Evolutionary conservation across 2,113 vertebrate species (phyloP).

Genomic region (Meles meles): DNA sequence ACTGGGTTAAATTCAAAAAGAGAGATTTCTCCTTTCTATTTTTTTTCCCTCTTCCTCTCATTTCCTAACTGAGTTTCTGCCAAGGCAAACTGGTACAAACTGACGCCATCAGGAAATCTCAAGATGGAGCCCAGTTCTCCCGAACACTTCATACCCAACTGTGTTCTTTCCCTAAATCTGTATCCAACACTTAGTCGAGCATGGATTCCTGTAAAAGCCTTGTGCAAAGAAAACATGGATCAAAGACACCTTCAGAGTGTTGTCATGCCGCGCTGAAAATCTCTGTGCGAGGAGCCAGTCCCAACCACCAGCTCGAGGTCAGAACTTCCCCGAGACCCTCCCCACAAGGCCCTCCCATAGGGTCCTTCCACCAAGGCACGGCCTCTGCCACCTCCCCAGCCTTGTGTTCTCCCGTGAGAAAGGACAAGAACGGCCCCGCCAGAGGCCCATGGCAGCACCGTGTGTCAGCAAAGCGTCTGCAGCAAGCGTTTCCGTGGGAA

Average conservation of each 20-base stretch:
- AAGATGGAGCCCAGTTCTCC: constrained; percentile 70
- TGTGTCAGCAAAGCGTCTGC: constrained; percentile 75
- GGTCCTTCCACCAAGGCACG: neutral
- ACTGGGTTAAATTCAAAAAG: neutral
- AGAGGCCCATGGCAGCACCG: constrained; percentile 76
- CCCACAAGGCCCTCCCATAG: fast-evolving
- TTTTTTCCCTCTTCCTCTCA: constrained; percentile 26
- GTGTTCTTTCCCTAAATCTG: constrained; percentile 64
- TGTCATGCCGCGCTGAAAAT: constrained; percentile 3
- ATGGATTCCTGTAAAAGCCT: constrained; percentile 52
- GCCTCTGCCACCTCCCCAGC: neutral
- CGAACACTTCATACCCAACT: constrained; percentile 47
- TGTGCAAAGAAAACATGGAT: constrained; percentile 58
- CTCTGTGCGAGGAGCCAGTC: neutral
- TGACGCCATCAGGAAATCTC: constrained; percentile 49
- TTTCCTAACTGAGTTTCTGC: constrained; percentile 74
- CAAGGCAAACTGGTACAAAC: constrained; percentile 68
- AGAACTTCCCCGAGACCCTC: neutral
- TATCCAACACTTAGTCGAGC: constrained; percentile 65
- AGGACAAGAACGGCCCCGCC: neutral
- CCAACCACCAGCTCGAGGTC: neutral
- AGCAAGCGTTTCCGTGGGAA: constrained; percentile 82
- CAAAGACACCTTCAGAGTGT: constrained; percentile 26
- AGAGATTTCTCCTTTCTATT: neutral
- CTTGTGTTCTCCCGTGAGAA: constrained; percentile 34